Percentiles rank a stretch among this genome's conserved stretches.
Evolutionary conservation across 2,888 invertebrate species (phyloP).

Genomic region (Drosophila engyochracea): DNA sequence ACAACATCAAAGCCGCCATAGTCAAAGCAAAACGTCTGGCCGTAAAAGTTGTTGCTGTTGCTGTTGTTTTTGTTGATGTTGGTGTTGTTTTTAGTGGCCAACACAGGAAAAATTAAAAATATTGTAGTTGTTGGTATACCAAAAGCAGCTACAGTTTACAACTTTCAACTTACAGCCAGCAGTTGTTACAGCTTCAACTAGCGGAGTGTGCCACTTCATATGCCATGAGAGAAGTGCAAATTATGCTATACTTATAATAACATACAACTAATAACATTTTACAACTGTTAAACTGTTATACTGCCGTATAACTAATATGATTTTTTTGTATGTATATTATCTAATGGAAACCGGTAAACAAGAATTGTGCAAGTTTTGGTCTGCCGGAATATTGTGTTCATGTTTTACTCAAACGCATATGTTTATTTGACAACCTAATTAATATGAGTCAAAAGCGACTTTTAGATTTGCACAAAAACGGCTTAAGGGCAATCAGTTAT

Average conservation of each 20-base stretch:
- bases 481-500: neutral
- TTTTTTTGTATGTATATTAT: neutral
- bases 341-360: neutral
- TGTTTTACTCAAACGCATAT: neutral
- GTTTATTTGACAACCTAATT: neutral
- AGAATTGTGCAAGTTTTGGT: too few species aligned
- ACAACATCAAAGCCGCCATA: conserved; percentile 71
- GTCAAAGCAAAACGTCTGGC: conserved; percentile 69
- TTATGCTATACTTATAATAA: neutral
- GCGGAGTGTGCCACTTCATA: neutral
- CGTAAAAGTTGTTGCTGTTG: conserved; percentile 49
- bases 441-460: neutral
- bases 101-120: conserved; percentile 63
- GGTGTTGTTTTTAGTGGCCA: conserved; percentile 41
- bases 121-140: conserved; percentile 20
- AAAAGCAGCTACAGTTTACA: conserved; percentile 14
- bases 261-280: too few species aligned
- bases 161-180: neutral
- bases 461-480: neutral
- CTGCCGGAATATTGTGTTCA: too few species aligned
- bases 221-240: neutral
- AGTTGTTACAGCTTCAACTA: conserved; percentile 1
- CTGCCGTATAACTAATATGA: neutral
- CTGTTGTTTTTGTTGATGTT: conserved; percentile 18
- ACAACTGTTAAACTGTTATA: neutral